Base-by-base conservation (phyloP, 2,888 invertebrate species). In the Luperina nickerlii region DNA sequence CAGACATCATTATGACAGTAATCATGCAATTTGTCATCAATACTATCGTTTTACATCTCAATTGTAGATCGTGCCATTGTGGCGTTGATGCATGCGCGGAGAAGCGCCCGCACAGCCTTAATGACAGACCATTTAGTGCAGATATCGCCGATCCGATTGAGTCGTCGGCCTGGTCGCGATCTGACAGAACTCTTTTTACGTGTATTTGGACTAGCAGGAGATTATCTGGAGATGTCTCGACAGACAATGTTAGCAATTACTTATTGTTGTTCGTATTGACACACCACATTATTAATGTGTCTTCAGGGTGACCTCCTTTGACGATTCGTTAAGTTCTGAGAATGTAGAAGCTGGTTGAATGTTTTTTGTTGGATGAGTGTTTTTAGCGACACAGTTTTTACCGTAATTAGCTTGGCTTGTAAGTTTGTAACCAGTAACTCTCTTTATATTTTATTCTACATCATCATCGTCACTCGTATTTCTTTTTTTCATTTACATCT, bases 81-180 rank as follows among this genome's bases (percentile, higher is more conserved):
- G 90, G 88, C 86, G 87, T 87, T 88, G 89, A 90, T 91, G 91
- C 90, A 80, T 84, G 89, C 89, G 89, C 90, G 88, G 85, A 87
- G 89, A 90, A 86, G 91, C 89, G 90, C 90, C 88, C 90, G 90
- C 85, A 87, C 90, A 90, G 91, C 90, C 89, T 88, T 95, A 95
- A 95, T 94, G 95, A 95, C 94, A 91, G 91, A 92, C 92, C 93
- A 94, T 95, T 96, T 95, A 95, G 94, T 93, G 90, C 92, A 90
- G 90, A 90, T 90, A 92, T 91, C 89, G 87, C 85, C 88, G 90
- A 91, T 91, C 89, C 92, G 92, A 95, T 95, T 94, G 95, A 95
- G 94, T 91, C 87, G 93, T 95, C 92, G 83, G 83, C 89, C 87
- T 89, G 90, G 27, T 74, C 42, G 62, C 18, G 71, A 7, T 92